phyloP scores from a whole-genome alignment of 2,113 vertebrate genomes.

The Mesitornis unicolor region DNA sequence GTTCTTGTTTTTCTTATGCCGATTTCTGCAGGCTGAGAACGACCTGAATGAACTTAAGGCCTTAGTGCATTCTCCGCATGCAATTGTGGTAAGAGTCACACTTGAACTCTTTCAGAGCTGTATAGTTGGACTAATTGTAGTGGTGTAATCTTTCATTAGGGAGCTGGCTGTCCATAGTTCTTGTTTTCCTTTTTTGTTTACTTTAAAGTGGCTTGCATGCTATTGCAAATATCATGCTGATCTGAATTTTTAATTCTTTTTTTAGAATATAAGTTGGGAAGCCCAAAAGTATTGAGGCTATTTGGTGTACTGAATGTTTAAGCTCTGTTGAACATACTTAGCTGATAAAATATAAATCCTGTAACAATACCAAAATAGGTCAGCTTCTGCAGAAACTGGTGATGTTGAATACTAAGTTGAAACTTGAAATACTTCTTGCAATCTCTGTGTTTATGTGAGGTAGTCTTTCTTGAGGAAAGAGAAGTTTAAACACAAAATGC shows the following conservation, averaged over 20 bases:
- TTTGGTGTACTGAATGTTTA: conserved; percentile 26
- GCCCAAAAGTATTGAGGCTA: not conserved
- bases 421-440: not conserved
- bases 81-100: conserved; percentile 91
- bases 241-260: not conserved
- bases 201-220: conserved; percentile 44
- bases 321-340: not conserved
- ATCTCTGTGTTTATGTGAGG: not conserved
- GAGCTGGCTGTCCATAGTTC: not conserved
- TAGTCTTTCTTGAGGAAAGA: not conserved
- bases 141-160: conserved; percentile 66
- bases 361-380: conserved; percentile 13
- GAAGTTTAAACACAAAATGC: not conserved
- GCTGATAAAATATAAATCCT: conserved; percentile 26
- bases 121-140: conserved; percentile 73
- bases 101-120: conserved; percentile 76
- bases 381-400: conserved; percentile 12
- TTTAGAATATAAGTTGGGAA: not conserved
- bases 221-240: not conserved
- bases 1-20: conserved; percentile 41
- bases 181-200: conserved; percentile 52
- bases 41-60: conserved; percentile 97
- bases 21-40: conserved; percentile 89
- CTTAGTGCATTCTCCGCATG: conserved; percentile 95
- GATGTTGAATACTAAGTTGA: not conserved